A percentile compares a stretch with the other conserved stretches of the same genome.
Conservation (phyloP, 2,113 vertebrate genomes). For the Periophthalmus modestus region DNA sequence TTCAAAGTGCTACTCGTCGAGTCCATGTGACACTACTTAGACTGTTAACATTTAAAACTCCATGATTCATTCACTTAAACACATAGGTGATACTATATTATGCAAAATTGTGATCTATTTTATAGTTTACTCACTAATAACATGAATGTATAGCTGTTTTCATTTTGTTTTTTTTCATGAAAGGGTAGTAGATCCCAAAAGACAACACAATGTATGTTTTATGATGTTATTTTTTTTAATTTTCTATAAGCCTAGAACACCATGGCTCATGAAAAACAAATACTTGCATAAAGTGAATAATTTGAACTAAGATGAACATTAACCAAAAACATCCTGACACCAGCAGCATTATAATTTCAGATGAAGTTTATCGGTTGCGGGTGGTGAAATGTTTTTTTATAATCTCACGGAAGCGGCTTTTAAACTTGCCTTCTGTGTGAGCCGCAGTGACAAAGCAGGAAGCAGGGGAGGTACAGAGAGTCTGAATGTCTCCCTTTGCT, state of each 20-base stretch:
- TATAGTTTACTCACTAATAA: no score
- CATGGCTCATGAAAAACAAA: neutral
- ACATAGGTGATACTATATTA: no score
- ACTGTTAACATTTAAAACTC: no score
- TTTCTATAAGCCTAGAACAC: neutral
- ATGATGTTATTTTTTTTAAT: neutral
- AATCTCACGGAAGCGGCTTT: conserved; percentile 53
- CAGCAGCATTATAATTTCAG: neutral
- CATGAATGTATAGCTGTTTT: no score
- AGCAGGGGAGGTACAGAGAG: neutral
- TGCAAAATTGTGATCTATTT: no score
- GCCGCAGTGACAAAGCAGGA: conserved; percentile 16
- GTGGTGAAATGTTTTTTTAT: conserved; percentile 64
- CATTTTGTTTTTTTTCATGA: no score
- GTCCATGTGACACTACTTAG: conserved; percentile 5
- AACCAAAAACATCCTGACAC: neutral
- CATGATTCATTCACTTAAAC: no score
- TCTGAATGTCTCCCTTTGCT: neutral
- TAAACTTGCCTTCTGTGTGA: conserved; percentile 46
- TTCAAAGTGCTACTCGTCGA: conserved; percentile 22
- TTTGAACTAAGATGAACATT: neutral
- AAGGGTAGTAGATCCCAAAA: no score
- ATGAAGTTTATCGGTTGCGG: conserved; percentile 21
- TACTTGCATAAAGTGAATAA: conserved; percentile 5
- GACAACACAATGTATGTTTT: neutral